Percentiles rank a stretch among this genome's conserved stretches.
phyloP scores from a whole-genome alignment of 2,113 vertebrate species.

The Phrynosoma platyrhinos region DNA sequence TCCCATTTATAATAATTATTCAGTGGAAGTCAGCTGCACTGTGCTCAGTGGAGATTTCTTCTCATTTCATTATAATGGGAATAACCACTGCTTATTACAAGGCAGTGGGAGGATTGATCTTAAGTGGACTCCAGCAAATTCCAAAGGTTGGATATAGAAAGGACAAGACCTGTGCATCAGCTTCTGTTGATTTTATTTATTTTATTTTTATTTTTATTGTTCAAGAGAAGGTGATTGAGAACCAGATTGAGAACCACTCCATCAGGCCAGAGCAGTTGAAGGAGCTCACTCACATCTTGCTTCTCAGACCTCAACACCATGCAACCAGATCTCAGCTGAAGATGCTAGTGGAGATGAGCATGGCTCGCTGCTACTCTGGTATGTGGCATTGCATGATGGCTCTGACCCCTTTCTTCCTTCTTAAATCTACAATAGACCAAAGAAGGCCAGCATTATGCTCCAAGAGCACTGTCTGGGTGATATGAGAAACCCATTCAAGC shows the following conservation, averaged over 20 bases:
- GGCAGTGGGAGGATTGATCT: background rate
- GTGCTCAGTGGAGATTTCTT: background rate
- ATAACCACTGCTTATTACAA: background rate
- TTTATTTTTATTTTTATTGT: conserved; percentile 20
- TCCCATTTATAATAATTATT: no score
- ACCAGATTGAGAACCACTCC: conserved; percentile 37
- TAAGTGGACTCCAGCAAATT: background rate
- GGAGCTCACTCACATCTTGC: conserved; percentile 72
- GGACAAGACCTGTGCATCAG: background rate
- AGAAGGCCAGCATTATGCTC: background rate
- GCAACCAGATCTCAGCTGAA: conserved; percentile 52
- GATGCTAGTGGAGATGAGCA: background rate
- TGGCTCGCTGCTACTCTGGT: conserved; percentile 72
- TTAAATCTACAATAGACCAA: background rate
- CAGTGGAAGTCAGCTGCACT: no score
- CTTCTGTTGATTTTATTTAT: conserved; percentile 4
- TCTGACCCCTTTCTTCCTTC: no score
- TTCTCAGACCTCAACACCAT: conserved; percentile 75
- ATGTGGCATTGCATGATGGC: conserved; percentile 8
- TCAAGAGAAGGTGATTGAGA: conserved; percentile 65
- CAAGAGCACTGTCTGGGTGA: background rate
- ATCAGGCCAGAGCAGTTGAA: conserved; percentile 67
- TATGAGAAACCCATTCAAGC: background rate
- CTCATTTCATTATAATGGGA: background rate
- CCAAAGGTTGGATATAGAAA: background rate